Conservation (phyloP, 2,888 invertebrate genomes). For the Ornithoptera priamus region DNA sequence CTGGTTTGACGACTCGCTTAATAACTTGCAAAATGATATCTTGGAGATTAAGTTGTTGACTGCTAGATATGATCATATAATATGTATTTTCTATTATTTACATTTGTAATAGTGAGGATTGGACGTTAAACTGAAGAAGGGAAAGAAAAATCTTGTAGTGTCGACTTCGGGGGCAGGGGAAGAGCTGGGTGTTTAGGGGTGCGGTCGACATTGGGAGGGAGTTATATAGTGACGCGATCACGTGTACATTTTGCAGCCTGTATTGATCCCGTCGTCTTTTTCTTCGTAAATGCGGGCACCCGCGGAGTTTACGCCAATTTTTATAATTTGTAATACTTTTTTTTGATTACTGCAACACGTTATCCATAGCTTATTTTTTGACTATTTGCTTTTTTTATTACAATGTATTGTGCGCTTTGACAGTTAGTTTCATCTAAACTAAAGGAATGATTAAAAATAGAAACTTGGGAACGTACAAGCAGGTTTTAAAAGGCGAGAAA, state of each 20-base stretch:
- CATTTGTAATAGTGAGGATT: conserved; percentile 31
- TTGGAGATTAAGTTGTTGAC: conserved; percentile 31
- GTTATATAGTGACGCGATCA: conserved; percentile 79
- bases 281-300: conserved; percentile 59
- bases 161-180: conserved; percentile 62
- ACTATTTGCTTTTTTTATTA: neutral
- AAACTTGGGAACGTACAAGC: conserved; percentile 5
- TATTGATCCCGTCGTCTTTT: conserved; percentile 75
- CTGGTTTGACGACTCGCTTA: conserved; percentile 53
- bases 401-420: neutral
- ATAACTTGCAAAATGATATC: conserved; percentile 38
- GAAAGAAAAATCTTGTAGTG: conserved; percentile 67
- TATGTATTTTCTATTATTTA: conserved; percentile 26
- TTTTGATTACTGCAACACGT: neutral
- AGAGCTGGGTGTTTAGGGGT: conserved; percentile 69
- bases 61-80: conserved; percentile 38
- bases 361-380: too few relatives aligned
- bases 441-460: conserved; percentile 18
- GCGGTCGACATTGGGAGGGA: conserved; percentile 68
- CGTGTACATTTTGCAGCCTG: conserved; percentile 79
- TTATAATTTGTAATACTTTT: neutral
- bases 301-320: conserved; percentile 50
- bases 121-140: conserved; percentile 46
- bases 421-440: neutral
- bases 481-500: conserved; percentile 10